Evolutionary conservation across 1,140 invertebrate species (phyloP), one percentile per base, ranked within the genome.

Genomic region (Drosophila leontia): DNA sequence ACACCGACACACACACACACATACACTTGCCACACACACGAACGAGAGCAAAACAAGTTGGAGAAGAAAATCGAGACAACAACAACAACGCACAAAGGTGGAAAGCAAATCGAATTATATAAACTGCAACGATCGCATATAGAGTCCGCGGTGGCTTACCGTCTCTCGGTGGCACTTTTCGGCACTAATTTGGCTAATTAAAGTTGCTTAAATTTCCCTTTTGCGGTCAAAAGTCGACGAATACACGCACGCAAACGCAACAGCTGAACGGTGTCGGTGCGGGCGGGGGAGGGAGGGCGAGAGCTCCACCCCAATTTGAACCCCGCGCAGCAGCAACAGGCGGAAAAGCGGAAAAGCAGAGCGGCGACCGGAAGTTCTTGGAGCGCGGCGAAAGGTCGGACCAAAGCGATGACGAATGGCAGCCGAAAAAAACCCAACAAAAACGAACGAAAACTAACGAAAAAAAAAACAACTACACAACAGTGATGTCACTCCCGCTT

Each of bases 241-340:
- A 53, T 60, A 75, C 63, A 78, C 37, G 50, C 59, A 67, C 39
- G 65, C 62, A 82, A 53, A 69, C 63, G 84, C 76, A 77, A 87
- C 84, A 87, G 78, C 75, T 85, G 82, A 85, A 87, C 64, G 83
- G 56, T 65, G 63, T n/a, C 13, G 51, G 13, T 0, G 19, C 3
- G 74, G 62, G 50, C 45, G 23, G 55, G 44, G 45, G 32, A 41
- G 41, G 37, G 35, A 53, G 39, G 55, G 63, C 65, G 44, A 56
- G 63, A 82, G 75, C 77, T 59, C 81, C 80, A 87, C 83, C 79
- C 83, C 65, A 77, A 81, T 81, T 83, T 61, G 68, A 74, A 51
- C 60, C 51, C 67, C 41, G 65, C 65, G 78, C 57, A 59, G 59
- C 42, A 59, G 63, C 74, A 78, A 79, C 55, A 55, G 69, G 64